These are phyloP conservation scores for Chaenodraco wilsoni DNA, from an alignment of 2,797 vertebrate species.

Conservation along the genomic window DNA sequence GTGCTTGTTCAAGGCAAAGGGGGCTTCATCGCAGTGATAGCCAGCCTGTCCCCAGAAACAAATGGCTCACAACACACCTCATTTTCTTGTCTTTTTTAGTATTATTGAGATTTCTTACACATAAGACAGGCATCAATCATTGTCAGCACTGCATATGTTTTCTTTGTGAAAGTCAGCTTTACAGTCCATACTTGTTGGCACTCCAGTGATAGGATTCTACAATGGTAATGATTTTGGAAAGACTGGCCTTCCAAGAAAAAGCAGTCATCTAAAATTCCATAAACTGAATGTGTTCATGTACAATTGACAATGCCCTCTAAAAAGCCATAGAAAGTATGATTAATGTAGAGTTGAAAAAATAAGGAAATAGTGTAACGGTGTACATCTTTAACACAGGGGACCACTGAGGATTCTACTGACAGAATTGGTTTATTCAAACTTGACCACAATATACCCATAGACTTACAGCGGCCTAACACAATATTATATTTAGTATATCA, in stretches of 20 bases:
- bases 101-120: constrained; percentile 77
- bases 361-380: not conserved
- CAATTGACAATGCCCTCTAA: not conserved
- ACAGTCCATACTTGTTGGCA: constrained; percentile 15
- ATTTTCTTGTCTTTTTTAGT: constrained; percentile 73
- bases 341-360: not conserved
- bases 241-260: not conserved
- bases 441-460: not conserved
- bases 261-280: not conserved
- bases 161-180: constrained; percentile 28
- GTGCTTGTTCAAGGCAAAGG: constrained; percentile 64
- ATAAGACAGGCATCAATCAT: constrained; percentile 63
- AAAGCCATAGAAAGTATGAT: not conserved
- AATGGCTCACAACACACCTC: constrained; percentile 70
- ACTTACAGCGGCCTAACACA: not conserved
- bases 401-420: not conserved
- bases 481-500: not conserved
- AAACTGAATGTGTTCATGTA: not conserved
- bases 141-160: constrained; percentile 52
- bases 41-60: constrained; percentile 67
- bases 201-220: constrained; percentile 15
- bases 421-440: not conserved
- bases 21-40: constrained; percentile 62
- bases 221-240: constrained; percentile 20
- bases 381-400: not conserved